Percentiles rank a stretch among this genome's conserved stretches.
Conservation (phyloP, 1,140 invertebrate species). For the Drosophila mauritiana region DNA sequence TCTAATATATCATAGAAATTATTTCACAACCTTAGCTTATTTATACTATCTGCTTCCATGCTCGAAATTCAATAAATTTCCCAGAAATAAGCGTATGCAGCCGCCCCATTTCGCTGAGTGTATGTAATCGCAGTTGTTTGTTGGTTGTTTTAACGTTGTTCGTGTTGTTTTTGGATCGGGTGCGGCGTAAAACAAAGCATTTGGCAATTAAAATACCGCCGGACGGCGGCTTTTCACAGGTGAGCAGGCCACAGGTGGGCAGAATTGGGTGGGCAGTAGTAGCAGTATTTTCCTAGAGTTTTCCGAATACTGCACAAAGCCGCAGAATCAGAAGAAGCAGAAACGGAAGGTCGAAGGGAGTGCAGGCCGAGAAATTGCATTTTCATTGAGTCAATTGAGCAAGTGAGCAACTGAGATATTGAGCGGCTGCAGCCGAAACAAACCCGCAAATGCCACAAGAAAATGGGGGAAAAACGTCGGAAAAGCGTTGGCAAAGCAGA, state of each 20-base stretch:
- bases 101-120: background rate
- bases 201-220: slow-evolving; percentile 69
- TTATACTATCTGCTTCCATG: too few relatives aligned
- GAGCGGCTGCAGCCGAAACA: slow-evolving; percentile 48
- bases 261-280: background rate
- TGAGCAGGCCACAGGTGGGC: slow-evolving; percentile 30
- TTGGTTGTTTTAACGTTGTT: slow-evolving; percentile 7
- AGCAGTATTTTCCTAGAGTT: background rate
- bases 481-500: slow-evolving; percentile 9
- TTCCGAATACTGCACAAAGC: background rate
- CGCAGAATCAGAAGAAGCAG: slow-evolving; percentile 2
- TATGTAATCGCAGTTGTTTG: slow-evolving; percentile 48
- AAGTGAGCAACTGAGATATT: slow-evolving; percentile 20
- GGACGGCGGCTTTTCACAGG: slow-evolving; percentile 29
- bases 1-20: too few relatives aligned
- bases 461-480: background rate
- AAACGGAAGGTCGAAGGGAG: background rate
- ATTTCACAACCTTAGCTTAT: too few relatives aligned
- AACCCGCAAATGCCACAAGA: slow-evolving; percentile 32
- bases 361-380: slow-evolving; percentile 37
- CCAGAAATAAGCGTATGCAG: too few relatives aligned
- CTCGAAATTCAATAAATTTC: too few relatives aligned
- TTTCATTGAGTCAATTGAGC: slow-evolving; percentile 35
- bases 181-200: slow-evolving; percentile 61
- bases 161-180: slow-evolving; percentile 13